Base-by-base conservation (phyloP, 2,888 invertebrate genomes). In the Trichopoda pennipes region DNA sequence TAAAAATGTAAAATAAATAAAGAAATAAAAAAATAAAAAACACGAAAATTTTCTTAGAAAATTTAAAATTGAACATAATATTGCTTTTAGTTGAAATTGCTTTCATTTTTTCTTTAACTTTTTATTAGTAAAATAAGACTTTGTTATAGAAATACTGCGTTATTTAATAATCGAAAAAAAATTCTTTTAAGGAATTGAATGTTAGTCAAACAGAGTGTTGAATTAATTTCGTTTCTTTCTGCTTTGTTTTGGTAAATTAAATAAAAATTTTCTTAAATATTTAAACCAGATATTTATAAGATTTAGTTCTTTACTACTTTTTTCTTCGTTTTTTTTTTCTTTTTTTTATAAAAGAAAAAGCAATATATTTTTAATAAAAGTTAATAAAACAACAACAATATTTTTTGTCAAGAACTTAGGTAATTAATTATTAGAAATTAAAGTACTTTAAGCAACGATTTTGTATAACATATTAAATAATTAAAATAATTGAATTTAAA, bases 361-460 rank as follows among this genome's bases (percentile, higher is more conserved):
- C 78, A 81, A 81, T 78, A 74, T 64, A 74, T 69, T 81, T 72
- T 58, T 80, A 75, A 53, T 58, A 66, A 70, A 17, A 75, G 38
- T 28, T n/a, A 58, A 42, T 28, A 53, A 17, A 38, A 28, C n/a
- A 47, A 47, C 17, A 58, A n/a, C 19, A 35, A 53, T 80, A 69
- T 56, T 78, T n/a, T 81, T 74, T 55, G 69, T 80, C 64, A 70
- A 75, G 23, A 28, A 64, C 8, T 23, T 82, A 82, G 82, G 38
- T 75, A 82, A 82, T 75, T 72, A 81, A 51, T 53, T 28, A 73
- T 49, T 23, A 23, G n/a, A 44, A 68, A 60, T 47, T 12, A 44
- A 66, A 75, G 0, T 76, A 69, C 23, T 64, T 66, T 78, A 82
- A 75, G 82, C 70, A 70, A 82, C 79, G 64, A 82, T 79, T 82